Evolutionary conservation across 2,797 vertebrate species (phyloP), one percentile per base, ranked within the genome.

Genomic region (Salarias fasciatus): DNA sequence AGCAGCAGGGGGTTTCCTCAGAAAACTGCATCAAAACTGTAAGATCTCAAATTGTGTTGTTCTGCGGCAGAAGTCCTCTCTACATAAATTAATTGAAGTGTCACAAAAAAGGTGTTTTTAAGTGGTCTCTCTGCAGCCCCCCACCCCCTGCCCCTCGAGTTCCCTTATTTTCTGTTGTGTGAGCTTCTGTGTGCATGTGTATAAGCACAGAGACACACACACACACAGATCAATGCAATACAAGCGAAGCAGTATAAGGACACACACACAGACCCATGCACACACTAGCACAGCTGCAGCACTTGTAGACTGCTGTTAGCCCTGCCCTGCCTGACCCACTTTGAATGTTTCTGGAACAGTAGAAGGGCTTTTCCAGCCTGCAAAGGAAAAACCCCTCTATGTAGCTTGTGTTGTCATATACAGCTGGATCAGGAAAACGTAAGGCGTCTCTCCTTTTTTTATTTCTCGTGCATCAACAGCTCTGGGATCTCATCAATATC

Each of bases 321-420:
- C 69, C 84, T 80, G 83, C 82, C 79, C 86, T 79, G 83, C 83
- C 69, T 92, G 92, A 92, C 92, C 91, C 90, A 92, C 86, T 93
- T 92, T 83, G 80, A 82, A 85, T 82, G 79, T 87, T 90, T 91
- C 81, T 90, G 84, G 83, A 91, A 88, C 51, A 88, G 58, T 49
- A 86, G 57, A 86, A 69, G 89, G 91, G 90, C 82, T 93, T 93
- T 93, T 92, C 91, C 89, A 80, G 78, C 68, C 78, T 55, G 69
- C 29, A 14, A 63, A 78, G 70, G 76, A 78, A 80, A 75, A 61
- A 29, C 71, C 71, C 51, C 45, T 63, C 15, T 8, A 43, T 74
- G 52, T 41, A 45, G 14, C 40, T 45, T 59, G 50, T 66, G 65
- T 75, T 72, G 60, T 81, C 60, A 84, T 57, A 73, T 60, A 70